Base-by-base conservation (phyloP, 2,797 vertebrate species). In the Microctenopoma stevenorrisi region DNA sequence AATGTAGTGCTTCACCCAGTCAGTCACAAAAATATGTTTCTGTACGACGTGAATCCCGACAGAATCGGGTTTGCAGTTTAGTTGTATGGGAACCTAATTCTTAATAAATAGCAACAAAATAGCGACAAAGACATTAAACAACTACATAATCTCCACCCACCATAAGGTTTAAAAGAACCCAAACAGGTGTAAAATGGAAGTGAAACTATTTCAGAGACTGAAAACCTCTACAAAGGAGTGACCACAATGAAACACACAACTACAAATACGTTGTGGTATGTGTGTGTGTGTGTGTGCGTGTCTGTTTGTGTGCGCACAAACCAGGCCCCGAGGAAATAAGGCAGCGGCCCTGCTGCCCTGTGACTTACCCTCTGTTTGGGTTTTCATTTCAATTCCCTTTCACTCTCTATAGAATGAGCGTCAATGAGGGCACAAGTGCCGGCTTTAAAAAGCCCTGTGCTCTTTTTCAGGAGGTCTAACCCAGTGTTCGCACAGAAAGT, bases 391-490 rank as follows among this genome's bases (percentile, higher is more conserved):
- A 68, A 69, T 80, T 63, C 62, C 64, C 43, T 71, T 56, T 72
- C 22, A 9, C 54, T 75, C 51, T 74, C 9, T 40, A 38, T 25
- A 69, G 48, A 76, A 75, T 56, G 22, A 47, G 46, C 64, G 47
- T 75, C 68, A 78, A 49, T 57, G 42, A 72, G 35, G 65, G 74
- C 53, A 65, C 59, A 60, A 80, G 72, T 44, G 50, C 15, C 4
- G 15, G 25, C 65, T 74, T 71, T 79, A 57, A 78, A 76, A 68
- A 66, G n/a, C 26, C 26, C 51, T 37, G 35, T 5, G 0, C 30
- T 71, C 28, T 79, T 65, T 77, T 65, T 77, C 61, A 25, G 38
- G 40, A 66, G 49, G 72, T 71, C 69, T 72, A 50, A 70, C 14
- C 58, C 56, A 16, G 54, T 6, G 14, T 60, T 76, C 52, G 64